Conservation (phyloP, 1,140 invertebrate species). For the Brachionus plicatilis region DNA sequence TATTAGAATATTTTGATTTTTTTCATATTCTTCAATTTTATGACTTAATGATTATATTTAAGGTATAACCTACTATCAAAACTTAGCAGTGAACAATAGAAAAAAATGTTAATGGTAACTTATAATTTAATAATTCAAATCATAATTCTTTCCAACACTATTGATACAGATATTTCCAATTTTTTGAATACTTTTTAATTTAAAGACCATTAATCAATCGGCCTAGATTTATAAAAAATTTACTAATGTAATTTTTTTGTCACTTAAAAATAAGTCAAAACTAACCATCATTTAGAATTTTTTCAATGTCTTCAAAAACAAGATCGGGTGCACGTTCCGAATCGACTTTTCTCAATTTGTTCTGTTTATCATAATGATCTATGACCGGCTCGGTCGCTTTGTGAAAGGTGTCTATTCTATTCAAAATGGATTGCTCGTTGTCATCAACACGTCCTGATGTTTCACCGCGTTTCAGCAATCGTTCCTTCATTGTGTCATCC, state of each 20-base stretch:
- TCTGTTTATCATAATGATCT: slow-evolving; percentile 66
- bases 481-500: slow-evolving; percentile 71
- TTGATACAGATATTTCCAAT: too few species aligned
- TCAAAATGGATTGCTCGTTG: slow-evolving; percentile 80
- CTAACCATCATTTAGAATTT: background rate
- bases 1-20: too few species aligned
- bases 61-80: too few species aligned
- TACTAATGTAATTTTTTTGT: too few species aligned
- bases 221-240: too few species aligned
- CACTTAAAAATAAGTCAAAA: background rate
- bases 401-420: slow-evolving; percentile 60
- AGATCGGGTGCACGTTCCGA: slow-evolving; percentile 9
- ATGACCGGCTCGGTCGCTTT: slow-evolving; percentile 57
- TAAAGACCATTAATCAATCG: background rate
- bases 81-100: too few species aligned
- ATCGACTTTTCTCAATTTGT: slow-evolving; percentile 20
- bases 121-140: too few species aligned
- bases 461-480: slow-evolving; percentile 74
- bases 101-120: too few species aligned
- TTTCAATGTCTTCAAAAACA: slow-evolving; percentile 29
- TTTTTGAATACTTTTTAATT: background rate
- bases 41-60: too few species aligned
- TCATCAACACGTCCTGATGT: slow-evolving; percentile 84
- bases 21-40: too few species aligned
- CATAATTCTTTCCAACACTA: too few species aligned